A percentile compares a stretch with the other conserved stretches of the same genome.
Conservation (phyloP, 2,113 vertebrate genomes). For the Circaetus gallicus region DNA sequence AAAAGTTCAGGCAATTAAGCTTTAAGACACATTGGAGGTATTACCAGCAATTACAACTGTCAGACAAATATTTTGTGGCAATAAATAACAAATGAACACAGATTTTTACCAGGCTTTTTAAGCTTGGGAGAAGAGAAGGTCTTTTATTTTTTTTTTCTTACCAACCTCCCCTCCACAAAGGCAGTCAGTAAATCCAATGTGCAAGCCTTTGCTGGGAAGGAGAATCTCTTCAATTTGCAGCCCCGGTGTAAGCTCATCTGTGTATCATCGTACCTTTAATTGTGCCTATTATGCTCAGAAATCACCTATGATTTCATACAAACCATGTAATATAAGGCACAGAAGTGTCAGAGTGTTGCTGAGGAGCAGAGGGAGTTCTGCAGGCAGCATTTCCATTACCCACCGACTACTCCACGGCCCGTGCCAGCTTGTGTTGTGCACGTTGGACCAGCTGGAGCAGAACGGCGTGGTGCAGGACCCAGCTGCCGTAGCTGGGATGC, state of each 20-base stretch:
- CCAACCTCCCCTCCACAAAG: neutral
- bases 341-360: neutral
- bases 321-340: neutral
- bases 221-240: neutral
- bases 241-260: neutral
- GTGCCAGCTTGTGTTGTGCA: neutral
- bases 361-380: neutral
- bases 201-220: neutral
- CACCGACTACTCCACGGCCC: neutral
- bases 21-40: neutral
- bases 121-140: neutral
- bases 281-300: neutral
- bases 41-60: neutral
- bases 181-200: neutral
- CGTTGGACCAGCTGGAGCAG: neutral
- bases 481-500: neutral
- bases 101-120: neutral
- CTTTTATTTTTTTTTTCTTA: neutral
- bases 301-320: neutral
- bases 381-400: neutral
- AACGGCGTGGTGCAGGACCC: fast-evolving
- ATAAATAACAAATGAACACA: neutral
- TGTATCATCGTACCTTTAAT: neutral
- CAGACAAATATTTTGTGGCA: neutral
- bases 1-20: neutral